These are phyloP conservation scores for Gallirallus australis DNA, from an alignment of 2,797 vertebrate genomes.

Conservation along the genomic window DNA sequence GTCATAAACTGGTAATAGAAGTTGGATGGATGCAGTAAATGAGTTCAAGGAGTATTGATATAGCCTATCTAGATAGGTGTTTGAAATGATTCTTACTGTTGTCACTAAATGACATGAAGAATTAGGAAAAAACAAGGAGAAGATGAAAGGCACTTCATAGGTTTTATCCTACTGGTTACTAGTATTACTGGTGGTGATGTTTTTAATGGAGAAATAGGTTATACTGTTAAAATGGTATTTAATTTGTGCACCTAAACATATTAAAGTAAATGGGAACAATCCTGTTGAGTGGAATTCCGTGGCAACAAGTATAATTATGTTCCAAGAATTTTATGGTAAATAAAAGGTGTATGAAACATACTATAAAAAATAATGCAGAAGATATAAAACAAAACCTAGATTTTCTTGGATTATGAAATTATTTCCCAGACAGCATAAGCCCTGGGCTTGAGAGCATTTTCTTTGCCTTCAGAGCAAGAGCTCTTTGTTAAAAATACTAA, in stretches of 20 bases:
- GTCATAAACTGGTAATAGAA: neutral
- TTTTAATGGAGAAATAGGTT: neutral
- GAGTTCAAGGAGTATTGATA: neutral
- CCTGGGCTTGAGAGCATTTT: neutral
- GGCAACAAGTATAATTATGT: neutral
- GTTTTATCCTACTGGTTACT: neutral
- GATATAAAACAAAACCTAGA: neutral
- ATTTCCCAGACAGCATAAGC: neutral
- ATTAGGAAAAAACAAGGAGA: neutral
- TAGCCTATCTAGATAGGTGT: neutral
- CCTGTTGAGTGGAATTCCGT: neutral
- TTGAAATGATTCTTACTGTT: neutral
- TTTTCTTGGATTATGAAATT: neutral
- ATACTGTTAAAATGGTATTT: neutral
- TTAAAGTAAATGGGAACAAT: neutral
- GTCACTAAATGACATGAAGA: neutral
- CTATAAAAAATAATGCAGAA: neutral
- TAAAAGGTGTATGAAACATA: neutral
- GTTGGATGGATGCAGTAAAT: neutral
- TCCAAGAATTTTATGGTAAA: neutral
- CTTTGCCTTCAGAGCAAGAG: neutral
- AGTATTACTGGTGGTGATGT: neutral
- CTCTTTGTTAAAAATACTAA: neutral
- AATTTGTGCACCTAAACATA: neutral
- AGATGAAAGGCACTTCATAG: neutral